Evolutionary conservation across 2,113 vertebrate species (phyloP).

Genomic region (Aythya baeri): DNA sequence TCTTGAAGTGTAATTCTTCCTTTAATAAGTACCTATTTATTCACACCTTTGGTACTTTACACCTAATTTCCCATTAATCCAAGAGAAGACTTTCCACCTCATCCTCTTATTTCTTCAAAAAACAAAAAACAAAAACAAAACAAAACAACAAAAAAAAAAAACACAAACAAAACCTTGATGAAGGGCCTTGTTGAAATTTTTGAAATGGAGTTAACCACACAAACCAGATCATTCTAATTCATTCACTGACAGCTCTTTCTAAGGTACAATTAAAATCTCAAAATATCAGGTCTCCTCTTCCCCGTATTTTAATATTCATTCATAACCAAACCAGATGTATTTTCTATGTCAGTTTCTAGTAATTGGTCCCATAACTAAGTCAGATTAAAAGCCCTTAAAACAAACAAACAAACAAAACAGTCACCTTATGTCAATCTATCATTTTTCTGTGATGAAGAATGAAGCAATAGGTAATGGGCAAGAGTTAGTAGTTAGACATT

Average conservation of each 20-base stretch:
- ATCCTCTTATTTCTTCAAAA: no score
- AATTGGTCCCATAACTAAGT: background rate
- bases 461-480: background rate
- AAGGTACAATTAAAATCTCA: background rate
- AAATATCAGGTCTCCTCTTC: background rate
- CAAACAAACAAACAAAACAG: background rate
- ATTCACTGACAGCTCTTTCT: background rate
- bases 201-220: background rate
- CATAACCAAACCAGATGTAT: background rate
- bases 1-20: no score
- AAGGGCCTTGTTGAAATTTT: background rate
- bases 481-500: background rate
- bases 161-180: background rate
- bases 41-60: no score
- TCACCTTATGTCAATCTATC: background rate
- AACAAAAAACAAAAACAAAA: no score
- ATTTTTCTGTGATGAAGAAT: background rate
- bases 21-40: no score
- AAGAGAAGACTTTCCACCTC: no score
- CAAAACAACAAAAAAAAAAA: no score
- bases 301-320: background rate
- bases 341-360: background rate
- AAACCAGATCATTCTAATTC: background rate
- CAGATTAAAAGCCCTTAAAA: background rate
- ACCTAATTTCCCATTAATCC: no score